Evolutionary conservation across 2,797 vertebrate genomes (phyloP), one percentile per base, ranked within the genome.

Genomic region (Hyperoplus lanceolatus): DNA sequence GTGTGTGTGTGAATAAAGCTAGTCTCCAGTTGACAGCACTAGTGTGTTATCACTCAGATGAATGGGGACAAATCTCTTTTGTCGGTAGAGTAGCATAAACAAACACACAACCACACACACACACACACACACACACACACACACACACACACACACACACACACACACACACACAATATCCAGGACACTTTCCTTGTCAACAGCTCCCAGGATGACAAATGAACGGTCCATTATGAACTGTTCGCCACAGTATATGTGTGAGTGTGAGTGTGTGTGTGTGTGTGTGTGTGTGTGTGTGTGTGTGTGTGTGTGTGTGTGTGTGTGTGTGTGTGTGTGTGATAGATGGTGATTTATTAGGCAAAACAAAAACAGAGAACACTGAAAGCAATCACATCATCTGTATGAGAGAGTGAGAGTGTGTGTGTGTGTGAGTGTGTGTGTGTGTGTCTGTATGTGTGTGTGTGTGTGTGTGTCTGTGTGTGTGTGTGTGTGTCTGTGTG

Each of bases 311-410:
- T 42, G 75, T 57, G 75, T 69, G 59, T 72, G 51, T 82, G 63
- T 82, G 53, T 73, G 62, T 74, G 63, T 53, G 69, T 61, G 38
- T 82, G 70, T 76, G 68, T 71, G 59, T 42, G 88, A 87, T 86
- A 84, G 81, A 89, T 87, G 81, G 84, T 90, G 91, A 92, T 89
- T 90, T 89, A 91, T 92, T 88, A 89, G 73, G 81, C 68, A 88
- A 89, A 90, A 87, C 79, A 89, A 87, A 87, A 90, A 83, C 77
- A 84, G 70, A 53, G 64, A 81, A 73, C 75, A 84, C 58, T 84
- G 80, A 84, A 85, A 75, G 79, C 81, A 91, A 90, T 90, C 85
- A 72, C 85, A 85, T 86, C 69, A 78, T 73, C 65, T 45, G 60
- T 59, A 65, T 3, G 51, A 79, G 62, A 41, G 36, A 54, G 41